Evolutionary conservation across 2,113 vertebrate genomes (phyloP).

Genomic region (Bubo bubo): DNA sequence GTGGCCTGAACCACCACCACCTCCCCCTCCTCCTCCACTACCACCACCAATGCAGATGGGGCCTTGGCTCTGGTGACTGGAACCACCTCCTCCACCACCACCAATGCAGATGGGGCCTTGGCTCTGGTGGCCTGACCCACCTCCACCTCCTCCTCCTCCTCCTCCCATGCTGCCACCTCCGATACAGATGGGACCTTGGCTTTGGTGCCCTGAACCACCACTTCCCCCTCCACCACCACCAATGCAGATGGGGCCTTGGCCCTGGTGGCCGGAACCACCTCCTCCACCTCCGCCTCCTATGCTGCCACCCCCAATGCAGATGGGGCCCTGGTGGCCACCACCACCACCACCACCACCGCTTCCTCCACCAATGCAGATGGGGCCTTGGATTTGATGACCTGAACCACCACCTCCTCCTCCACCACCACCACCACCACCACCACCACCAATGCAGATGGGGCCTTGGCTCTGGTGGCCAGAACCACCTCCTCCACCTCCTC

Average conservation of each 20-base stretch:
- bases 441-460: too few relatives aligned
- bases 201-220: too few relatives aligned
- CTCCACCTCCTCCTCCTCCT: not conserved
- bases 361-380: not conserved
- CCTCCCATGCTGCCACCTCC: too few relatives aligned
- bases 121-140: accelerated
- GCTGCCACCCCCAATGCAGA: too few relatives aligned
- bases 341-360: too few relatives aligned
- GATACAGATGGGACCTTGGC: too few relatives aligned
- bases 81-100: not conserved
- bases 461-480: not conserved
- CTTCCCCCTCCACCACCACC: too few relatives aligned
- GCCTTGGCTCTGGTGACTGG: accelerated
- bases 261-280: too few relatives aligned
- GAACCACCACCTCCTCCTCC: not conserved
- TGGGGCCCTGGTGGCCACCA: too few relatives aligned
- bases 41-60: not conserved
- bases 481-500: not conserved
- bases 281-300: too few relatives aligned
- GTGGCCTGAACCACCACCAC: not conserved
- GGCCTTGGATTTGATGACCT: accelerated
- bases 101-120: not conserved
- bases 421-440: not conserved
- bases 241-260: too few relatives aligned
- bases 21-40: not conserved